Evolutionary conservation across 2,113 vertebrate species (phyloP), one percentile per base, ranked within the genome.

Genomic region (Fukomys damarensis): DNA sequence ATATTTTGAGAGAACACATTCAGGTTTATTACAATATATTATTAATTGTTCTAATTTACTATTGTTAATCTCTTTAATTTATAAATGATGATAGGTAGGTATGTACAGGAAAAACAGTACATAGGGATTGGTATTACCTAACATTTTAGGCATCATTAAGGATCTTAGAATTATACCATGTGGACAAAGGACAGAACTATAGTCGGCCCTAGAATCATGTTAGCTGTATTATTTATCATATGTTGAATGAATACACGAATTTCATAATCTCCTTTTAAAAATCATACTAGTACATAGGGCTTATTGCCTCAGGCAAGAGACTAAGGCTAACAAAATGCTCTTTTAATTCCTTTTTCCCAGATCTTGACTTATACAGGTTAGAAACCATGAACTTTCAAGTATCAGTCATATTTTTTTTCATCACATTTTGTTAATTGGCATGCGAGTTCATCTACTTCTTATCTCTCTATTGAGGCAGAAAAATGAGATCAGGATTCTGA

Each of bases 401-500:
- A 63, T 77, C 24, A n/a, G 38, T 70, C 92, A 88, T 87, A 46
- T 95, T 81, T 74, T 74, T 66, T 2, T 61, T 14, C 72, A 80
- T 16, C 24, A 63, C 35, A 86, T 65, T 83, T 86, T 43, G 49
- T 92, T 93, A 56, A 83, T 83, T 94, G 84, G 80, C 61, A 84
- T 5, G n/a, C 92, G 56, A 93, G 32, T 83, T 95, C 93, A 86
- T 74, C 87, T 89, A 38, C 28, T 77, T 41, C 24, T 91, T 81
- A 30, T 79, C 84, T 74, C 92, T 89, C 79, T 89, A 72, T 24
- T 92, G 66, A 96, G 46, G 83, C 7, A 90, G 87, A 91, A 86
- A 87, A 89, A 86, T 87, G 41, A 95, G 84, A 87, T 76, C 54
- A 92, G 56, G 32, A 86, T 79, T 97, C 84, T 76, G 84, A 92